Evolutionary conservation across 2,113 vertebrate species (phyloP), one percentile per base, ranked within the genome.

Genomic region (Brachyhypopomus gauderio): DNA sequence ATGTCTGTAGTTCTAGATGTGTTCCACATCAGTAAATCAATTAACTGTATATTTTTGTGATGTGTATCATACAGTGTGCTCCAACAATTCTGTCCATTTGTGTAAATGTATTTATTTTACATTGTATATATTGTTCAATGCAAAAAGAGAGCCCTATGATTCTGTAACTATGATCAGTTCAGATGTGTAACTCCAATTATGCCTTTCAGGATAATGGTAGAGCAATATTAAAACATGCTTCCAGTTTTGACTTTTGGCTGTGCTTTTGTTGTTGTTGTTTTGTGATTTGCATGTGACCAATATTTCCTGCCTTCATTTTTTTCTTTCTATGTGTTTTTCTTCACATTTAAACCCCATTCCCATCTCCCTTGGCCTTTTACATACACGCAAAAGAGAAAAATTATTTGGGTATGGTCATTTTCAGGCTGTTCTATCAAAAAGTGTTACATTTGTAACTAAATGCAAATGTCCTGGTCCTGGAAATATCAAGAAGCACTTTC

Each of bases 21-120:
- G 96, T 95, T 96, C 95, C 96, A 97, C 96, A 98, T 97, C 96
- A 96, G 95, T 97, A 96, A 96, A 97, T 94, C 94, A 95, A 97
- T 95, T 96, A 96, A 95, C 94, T 98, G 98, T 99, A 99, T 99
- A 99, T 99, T 99, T 99, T 99, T 98, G 98, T 99, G 97, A 97
- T 90, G 98, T 99, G 96, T 97, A 97, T 96, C 97, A 99, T 99
- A 97, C 95, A 92, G 95, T 98, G 97, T 99, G 96, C 96, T 98
- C 96, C 96, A 96, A 78, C 96, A 93, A 94, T 95, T 92, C 97
- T 98, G 96, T 98, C 96, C 96, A 98, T 99, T 96, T 97, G 97
- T 98, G 98, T 98, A 98, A 99, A 99, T 99, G 97, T 99, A 98
- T 99, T 99, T 98, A 99, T 99, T 99, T 99, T 97, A 98, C 98